phyloP scores from a whole-genome alignment of 2,888 invertebrate species.

The Cacoxenus indagator region DNA sequence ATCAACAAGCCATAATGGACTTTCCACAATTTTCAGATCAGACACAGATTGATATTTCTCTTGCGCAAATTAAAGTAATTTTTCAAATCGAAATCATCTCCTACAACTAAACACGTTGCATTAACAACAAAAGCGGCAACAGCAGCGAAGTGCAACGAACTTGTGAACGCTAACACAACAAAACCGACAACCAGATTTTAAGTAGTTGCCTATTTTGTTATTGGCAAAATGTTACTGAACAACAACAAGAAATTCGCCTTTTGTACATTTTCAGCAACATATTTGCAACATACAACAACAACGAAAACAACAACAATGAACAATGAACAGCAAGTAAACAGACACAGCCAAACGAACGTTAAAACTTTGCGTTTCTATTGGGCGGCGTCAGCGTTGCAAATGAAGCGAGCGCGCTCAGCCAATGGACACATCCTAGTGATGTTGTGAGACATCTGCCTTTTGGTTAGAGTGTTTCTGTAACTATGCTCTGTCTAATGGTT shows the following conservation, averaged over 20 bases:
- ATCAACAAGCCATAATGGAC: conserved; percentile 15
- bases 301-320: not conserved
- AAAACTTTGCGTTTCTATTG: conserved; percentile 26
- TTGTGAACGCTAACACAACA: not conserved
- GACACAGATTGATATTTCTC: not conserved
- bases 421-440: not conserved
- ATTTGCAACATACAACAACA: conserved; percentile 37
- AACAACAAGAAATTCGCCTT: not conserved
- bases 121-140: not conserved
- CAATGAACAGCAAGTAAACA: not conserved
- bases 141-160: conserved; percentile 18
- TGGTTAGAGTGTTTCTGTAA: not conserved
- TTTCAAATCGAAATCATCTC: conserved; percentile 17
- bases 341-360: not conserved
- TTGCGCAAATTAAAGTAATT: conserved; percentile 14
- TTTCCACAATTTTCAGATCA: conserved; percentile 1
- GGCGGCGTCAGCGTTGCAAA: conserved; percentile 23
- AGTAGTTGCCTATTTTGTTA: conserved; percentile 37
- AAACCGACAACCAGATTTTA: conserved; percentile 24
- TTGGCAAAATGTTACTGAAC: conserved; percentile 2
- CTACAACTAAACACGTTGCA: not conserved
- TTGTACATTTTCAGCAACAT: conserved; percentile 30
- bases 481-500: conserved; percentile 15
- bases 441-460: conserved; percentile 2
- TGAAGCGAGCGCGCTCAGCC: conserved; percentile 1